Evolutionary conservation across 2,888 invertebrate genomes (phyloP).

Genomic region (Drosophila percnosoma): DNA sequence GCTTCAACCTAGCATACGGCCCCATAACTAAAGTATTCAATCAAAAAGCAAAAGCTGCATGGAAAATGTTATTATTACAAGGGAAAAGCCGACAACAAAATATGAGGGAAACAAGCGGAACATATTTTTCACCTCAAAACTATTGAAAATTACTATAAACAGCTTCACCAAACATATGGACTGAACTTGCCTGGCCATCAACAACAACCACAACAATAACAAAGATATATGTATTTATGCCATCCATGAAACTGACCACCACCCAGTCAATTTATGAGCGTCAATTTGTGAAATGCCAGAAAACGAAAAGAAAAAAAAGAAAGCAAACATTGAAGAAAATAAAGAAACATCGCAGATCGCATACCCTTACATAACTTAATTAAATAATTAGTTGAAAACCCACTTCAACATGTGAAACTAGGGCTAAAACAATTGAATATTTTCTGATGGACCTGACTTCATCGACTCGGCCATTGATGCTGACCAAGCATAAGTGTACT

Average conservation of each 20-base stretch:
- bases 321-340: not conserved
- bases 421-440: not conserved
- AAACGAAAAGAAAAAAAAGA: not conserved
- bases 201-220: slow-evolving; percentile 29
- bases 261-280: slow-evolving; percentile 65
- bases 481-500: not conserved
- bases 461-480: not conserved
- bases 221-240: slow-evolving; percentile 42
- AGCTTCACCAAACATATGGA: slow-evolving; percentile 41
- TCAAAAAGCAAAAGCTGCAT: not conserved
- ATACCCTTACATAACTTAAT: not conserved
- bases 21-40: not conserved
- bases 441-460: not conserved
- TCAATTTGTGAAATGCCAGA: slow-evolving; percentile 49
- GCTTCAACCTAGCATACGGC: too few relatives aligned
- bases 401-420: not conserved
- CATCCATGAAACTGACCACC: slow-evolving; percentile 45
- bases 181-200: slow-evolving; percentile 46
- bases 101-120: slow-evolving; percentile 35
- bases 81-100: slow-evolving; percentile 8
- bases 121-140: slow-evolving; percentile 70
- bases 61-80: slow-evolving; percentile 12
- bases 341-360: not conserved
- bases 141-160: slow-evolving; percentile 74
- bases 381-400: not conserved